phyloP scores from a whole-genome alignment of 2,888 invertebrate species.

The Eupeodes luniger region DNA sequence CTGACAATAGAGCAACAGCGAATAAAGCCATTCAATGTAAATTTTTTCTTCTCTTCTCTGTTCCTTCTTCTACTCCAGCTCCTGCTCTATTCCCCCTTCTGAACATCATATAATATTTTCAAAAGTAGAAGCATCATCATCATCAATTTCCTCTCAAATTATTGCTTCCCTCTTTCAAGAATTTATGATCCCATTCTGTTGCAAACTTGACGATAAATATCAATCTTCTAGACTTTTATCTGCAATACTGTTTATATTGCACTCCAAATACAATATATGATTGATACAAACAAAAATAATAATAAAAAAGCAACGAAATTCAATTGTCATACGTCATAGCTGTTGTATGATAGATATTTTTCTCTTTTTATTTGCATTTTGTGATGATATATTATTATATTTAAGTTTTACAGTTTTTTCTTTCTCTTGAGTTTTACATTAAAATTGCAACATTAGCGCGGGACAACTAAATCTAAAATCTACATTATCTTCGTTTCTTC shows the following conservation, averaged over 20 bases:
- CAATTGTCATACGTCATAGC: slow-evolving; percentile 17
- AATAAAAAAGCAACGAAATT: not conserved
- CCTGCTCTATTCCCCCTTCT: not conserved
- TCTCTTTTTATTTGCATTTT: slow-evolving; percentile 37
- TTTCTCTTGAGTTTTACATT: not conserved
- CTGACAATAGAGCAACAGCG: slow-evolving; percentile 26
- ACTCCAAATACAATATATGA: not conserved
- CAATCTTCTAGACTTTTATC: slow-evolving; percentile 30
- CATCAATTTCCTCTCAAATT: slow-evolving; percentile 4
- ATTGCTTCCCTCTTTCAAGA: slow-evolving; percentile 28
- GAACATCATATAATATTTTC: no score
- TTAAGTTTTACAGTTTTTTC: not conserved
- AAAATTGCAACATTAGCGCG: slow-evolving; percentile 26
- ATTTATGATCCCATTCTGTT: slow-evolving; percentile 2
- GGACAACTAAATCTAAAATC: slow-evolving; percentile 14
- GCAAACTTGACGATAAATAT: slow-evolving; percentile 20
- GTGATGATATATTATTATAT: not conserved
- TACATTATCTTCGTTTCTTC: slow-evolving; percentile 6
- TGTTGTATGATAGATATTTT: slow-evolving; percentile 16
- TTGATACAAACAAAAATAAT: not conserved
- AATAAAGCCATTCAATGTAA: slow-evolving; percentile 7
- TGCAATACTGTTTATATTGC: not conserved
- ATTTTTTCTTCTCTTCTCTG: not conserved
- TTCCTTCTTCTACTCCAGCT: not conserved
- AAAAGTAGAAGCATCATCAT: slow-evolving; percentile 10